Percentiles rank a stretch among this genome's conserved stretches.
phyloP scores from a whole-genome alignment of 2,113 vertebrate species.

The Fregata magnificens region DNA sequence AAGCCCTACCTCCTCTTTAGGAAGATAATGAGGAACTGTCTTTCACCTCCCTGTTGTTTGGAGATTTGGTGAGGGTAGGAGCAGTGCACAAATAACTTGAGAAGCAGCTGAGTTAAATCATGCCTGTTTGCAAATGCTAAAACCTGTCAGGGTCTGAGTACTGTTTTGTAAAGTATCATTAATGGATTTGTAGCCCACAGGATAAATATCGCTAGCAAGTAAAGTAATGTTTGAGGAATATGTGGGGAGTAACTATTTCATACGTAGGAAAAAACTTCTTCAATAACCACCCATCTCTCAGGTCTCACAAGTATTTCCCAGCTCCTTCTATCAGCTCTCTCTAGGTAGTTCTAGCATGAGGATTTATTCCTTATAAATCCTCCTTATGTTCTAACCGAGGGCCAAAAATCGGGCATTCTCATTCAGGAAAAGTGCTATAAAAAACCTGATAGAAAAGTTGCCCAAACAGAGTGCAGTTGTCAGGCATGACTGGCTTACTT shows the following conservation, averaged over 20 bases:
- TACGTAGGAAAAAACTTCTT: neutral
- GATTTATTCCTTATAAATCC: neutral
- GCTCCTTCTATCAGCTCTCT: neutral
- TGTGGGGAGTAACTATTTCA: neutral
- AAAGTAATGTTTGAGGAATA: neutral
- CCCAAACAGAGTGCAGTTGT: neutral
- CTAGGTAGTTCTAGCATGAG: neutral
- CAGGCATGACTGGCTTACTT: neutral
- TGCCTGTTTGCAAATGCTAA: neutral
- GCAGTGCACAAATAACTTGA: neutral
- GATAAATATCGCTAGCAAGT: neutral
- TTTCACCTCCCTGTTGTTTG: neutral
- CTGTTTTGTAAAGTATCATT: neutral
- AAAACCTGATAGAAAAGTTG: neutral
- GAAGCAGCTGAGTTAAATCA: neutral
- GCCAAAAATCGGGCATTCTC: neutral
- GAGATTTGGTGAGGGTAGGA: neutral
- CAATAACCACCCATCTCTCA: neutral
- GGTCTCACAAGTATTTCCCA: neutral
- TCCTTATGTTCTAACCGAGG: neutral
- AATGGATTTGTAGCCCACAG: fast-evolving
- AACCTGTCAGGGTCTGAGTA: neutral
- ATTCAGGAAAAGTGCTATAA: neutral
- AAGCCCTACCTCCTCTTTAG: neutral
- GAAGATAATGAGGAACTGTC: neutral